These are phyloP conservation scores for Podarcis muralis DNA, from an alignment of 2,113 vertebrate species.

Conservation along the genomic window DNA sequence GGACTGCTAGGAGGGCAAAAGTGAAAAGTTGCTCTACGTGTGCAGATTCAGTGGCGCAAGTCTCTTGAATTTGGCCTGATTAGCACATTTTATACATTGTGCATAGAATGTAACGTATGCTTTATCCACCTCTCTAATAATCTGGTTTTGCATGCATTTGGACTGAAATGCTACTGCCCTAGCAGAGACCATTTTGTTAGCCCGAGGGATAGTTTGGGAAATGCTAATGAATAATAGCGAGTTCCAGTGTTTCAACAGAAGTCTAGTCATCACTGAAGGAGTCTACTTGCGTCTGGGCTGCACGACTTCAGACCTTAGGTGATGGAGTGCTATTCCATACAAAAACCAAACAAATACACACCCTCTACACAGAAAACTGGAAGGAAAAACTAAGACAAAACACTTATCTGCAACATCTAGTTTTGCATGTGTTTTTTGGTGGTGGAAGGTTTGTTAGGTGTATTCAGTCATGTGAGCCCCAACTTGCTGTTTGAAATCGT, in stretches of 20 bases:
- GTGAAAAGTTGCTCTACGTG: neutral
- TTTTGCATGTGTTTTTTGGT: neutral
- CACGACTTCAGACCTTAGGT: neutral
- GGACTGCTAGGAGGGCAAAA: neutral
- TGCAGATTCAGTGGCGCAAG: neutral
- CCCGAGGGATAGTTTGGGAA: neutral
- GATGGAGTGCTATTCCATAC: neutral
- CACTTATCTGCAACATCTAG: neutral
- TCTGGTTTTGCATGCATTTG: neutral
- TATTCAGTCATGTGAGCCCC: neutral
- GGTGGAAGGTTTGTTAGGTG: neutral
- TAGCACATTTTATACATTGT: neutral
- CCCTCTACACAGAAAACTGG: neutral
- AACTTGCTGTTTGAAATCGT: neutral
- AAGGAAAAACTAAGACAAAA: neutral
- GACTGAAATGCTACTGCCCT: neutral
- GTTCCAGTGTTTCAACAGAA: neutral
- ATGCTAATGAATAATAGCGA: neutral
- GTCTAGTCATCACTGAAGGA: neutral
- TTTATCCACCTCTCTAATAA: neutral
- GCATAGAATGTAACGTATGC: neutral
- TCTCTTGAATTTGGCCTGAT: neutral
- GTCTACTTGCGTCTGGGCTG: neutral
- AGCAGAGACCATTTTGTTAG: accelerated
- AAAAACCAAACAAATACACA: neutral